These are phyloP conservation scores for Hypothenemus hampei DNA, from an alignment of 1,140 invertebrate species.

Conservation along the genomic window DNA sequence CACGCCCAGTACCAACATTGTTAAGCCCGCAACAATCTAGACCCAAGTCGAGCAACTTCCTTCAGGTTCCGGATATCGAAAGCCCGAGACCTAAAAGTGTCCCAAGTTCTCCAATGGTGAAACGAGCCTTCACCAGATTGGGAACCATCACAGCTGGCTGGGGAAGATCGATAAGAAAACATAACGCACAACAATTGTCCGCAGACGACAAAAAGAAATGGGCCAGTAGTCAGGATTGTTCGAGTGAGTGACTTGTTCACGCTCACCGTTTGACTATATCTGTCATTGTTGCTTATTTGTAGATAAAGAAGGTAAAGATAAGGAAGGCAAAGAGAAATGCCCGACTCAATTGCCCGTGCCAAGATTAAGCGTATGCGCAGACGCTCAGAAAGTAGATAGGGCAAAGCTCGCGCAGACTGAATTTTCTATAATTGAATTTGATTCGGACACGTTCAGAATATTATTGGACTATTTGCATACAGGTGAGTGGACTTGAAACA, in stretches of 20 bases:
- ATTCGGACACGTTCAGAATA: constrained; percentile 87
- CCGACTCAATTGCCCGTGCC: constrained; percentile 72
- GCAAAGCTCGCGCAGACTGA: constrained; percentile 88
- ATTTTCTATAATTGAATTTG: constrained; percentile 94
- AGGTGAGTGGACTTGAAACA: background rate
- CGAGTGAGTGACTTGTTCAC: constrained; percentile 53
- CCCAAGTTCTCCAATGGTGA: constrained; percentile 91
- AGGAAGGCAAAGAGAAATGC: constrained; percentile 70
- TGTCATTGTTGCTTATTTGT: constrained; percentile 6
- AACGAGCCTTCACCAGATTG: constrained; percentile 81
- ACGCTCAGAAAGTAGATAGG: constrained; percentile 88
- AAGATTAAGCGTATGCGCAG: constrained; percentile 84
- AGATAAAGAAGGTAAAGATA: constrained; percentile 66
- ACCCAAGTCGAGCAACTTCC: constrained; percentile 86
- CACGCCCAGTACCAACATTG: constrained; percentile 76
- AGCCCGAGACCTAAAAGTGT: constrained; percentile 79
- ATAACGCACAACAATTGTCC: constrained; percentile 62
- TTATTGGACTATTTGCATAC: constrained; percentile 89
- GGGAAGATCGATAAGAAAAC: constrained; percentile 75
- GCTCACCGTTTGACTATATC: background rate
- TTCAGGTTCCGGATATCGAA: constrained; percentile 57
- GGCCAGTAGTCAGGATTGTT: constrained; percentile 88
- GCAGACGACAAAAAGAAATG: constrained; percentile 87
- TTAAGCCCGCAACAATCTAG: constrained; percentile 70
- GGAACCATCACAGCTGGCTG: constrained; percentile 86